Base-by-base conservation (phyloP, 2,113 vertebrate genomes). In the Spermophilus dauricus region DNA sequence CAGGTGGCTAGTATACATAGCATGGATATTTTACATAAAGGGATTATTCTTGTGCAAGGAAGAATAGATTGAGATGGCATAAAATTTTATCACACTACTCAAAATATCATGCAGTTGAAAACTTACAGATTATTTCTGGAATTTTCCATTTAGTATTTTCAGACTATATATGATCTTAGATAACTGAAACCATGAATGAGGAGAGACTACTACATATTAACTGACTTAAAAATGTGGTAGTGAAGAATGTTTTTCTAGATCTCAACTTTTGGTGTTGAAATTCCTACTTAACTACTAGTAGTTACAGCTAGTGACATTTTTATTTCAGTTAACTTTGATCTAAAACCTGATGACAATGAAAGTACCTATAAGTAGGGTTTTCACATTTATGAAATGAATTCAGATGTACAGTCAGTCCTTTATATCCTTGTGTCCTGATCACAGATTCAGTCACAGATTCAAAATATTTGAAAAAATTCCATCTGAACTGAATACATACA, bases 281-380 rank as follows among this genome's bases (percentile, higher is more conserved):
- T 75, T 30, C 42, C 16, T 37, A 8, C 69, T 48, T 81, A 20
- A 93, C 63, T 18, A 11, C 34, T 39, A 34, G 32, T 34, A 28
- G 34, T 63, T 24, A 34, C 51, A 89, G 34, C 37, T 73, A 65
- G 39, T 42, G 42, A 94, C 8, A 78, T 81, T 72, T 70, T 65
- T 20, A 20, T 69, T 17, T 82, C 51, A 32, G 30, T 45, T 73
- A 89, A 22, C 24, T 39, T 91, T 70, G 78, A 28, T 78, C 39
- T 86, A 34, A 48, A 90, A 95, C 85, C 89, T 95, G 48, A 61
- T 94, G 26, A 70, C 28, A 56, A 65, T 53, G 56, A 75, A n/a
- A 45, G 4, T 67, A 67, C 37, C n/a, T 94, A 51, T 51, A 13
- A 24, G 10, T 76, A 56, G 61, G 45, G n/a, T 12, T 76, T 72